phyloP scores from a whole-genome alignment of 2,113 vertebrate species.

The Mormoops blainvillei region DNA sequence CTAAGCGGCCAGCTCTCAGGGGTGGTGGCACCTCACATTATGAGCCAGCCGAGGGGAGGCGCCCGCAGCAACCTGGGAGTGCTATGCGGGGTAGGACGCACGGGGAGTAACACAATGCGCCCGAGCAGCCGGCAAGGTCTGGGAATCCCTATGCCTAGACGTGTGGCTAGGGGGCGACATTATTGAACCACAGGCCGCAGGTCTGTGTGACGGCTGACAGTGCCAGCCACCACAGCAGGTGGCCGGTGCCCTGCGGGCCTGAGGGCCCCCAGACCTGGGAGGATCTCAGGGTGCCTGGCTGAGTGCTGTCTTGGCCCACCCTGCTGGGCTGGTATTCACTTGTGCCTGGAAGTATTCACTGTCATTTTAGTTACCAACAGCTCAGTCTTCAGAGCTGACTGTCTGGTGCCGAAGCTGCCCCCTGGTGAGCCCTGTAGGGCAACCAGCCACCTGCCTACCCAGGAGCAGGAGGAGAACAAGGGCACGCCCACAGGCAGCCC shows the following conservation, averaged over 20 bases:
- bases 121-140: not conserved
- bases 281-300: not conserved
- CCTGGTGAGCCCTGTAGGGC: not conserved
- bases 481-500: fast-evolving
- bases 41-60: not conserved
- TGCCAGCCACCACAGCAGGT: not conserved
- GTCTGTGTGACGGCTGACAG: not conserved
- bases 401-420: not conserved
- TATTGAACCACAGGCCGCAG: not conserved
- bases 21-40: not conserved
- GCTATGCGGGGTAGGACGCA: not conserved
- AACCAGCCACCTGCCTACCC: not conserved
- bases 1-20: not conserved
- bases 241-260: fast-evolving
- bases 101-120: not conserved
- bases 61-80: not conserved
- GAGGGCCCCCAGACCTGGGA: not conserved
- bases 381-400: not conserved
- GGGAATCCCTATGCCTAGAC: not conserved
- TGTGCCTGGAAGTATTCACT: not conserved
- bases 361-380: not conserved
- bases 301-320: not conserved
- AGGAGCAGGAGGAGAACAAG: not conserved
- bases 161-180: not conserved
- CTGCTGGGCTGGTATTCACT: not conserved